phyloP scores from a whole-genome alignment of 1,140 invertebrate genomes.

The Dryas iulia region DNA sequence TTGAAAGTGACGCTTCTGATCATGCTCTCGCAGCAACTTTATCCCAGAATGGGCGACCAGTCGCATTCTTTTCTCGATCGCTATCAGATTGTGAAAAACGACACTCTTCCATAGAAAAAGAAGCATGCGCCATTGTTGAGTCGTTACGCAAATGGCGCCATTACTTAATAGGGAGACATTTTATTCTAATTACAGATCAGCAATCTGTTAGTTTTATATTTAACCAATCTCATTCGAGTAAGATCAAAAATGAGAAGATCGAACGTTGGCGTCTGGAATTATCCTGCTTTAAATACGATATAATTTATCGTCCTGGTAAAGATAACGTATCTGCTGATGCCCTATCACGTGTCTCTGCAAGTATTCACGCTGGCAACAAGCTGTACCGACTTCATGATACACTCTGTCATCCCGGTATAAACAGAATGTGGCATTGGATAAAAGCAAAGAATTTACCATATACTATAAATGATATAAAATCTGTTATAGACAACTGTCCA shows the following conservation, averaged over 20 bases:
- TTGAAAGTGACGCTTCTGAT: conserved; percentile 70
- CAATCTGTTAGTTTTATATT: conserved; percentile 36
- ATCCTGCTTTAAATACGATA: conserved; percentile 33
- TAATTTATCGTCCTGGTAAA: conserved; percentile 34
- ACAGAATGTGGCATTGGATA: conserved; percentile 35
- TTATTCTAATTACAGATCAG: conserved; percentile 32
- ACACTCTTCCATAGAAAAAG: conserved; percentile 37
- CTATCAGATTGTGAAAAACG: conserved; percentile 22
- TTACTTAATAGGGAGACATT: conserved; percentile 31
- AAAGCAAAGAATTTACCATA: conserved; percentile 42
- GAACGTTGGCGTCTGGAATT: conserved; percentile 38
- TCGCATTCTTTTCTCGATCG: conserved; percentile 35
- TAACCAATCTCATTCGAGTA: conserved; percentile 27
- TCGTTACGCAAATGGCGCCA: conserved; percentile 27
- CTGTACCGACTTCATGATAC: conserved; percentile 10
- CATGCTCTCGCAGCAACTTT: conserved; percentile 67
- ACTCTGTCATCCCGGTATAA: conserved; percentile 31
- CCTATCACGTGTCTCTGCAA: conserved; percentile 29
- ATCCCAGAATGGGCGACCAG: conserved; percentile 45
- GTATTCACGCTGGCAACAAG: conserved; percentile 3
- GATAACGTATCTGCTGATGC: conserved; percentile 31
- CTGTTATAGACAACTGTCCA: conserved; percentile 29
- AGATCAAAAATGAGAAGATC: conserved; percentile 42
- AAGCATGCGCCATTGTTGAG: conserved; percentile 35
- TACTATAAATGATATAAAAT: conserved; percentile 35